These are phyloP conservation scores for Enteromius afrohamiltoni DNA, from an alignment of 2,797 vertebrate species.

Conservation along the genomic window DNA sequence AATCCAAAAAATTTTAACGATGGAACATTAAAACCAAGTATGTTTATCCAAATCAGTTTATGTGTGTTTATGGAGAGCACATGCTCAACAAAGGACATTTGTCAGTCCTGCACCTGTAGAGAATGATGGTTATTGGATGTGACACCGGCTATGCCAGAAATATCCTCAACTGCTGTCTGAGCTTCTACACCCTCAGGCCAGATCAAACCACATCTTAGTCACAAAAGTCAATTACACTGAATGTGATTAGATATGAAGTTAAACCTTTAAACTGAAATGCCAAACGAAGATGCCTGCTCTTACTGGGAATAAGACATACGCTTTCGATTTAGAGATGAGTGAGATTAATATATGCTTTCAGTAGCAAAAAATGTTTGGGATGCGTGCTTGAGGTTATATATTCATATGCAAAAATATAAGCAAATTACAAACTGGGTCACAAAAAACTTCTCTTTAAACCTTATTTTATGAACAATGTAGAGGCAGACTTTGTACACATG, in stretches of 20 bases:
- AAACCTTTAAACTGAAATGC: constrained; percentile 35
- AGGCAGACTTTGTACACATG: constrained; percentile 28
- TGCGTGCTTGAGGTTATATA: neutral
- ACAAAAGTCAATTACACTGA: constrained; percentile 42
- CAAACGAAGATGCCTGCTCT: constrained; percentile 18
- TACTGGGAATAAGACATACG: neutral
- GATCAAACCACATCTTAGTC: constrained; percentile 41
- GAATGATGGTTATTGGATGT: constrained; percentile 42
- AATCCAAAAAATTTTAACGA: neutral
- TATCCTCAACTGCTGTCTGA: constrained; percentile 47
- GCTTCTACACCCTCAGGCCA: constrained; percentile 30
- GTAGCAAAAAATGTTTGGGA: neutral
- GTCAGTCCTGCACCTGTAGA: constrained; percentile 55
- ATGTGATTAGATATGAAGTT: constrained; percentile 29
- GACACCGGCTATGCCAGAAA: constrained; percentile 46
- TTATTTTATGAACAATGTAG: constrained; percentile 19
- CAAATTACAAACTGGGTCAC: neutral
- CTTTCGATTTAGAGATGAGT: neutral
- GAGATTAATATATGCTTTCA: neutral
- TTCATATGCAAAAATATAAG: neutral
- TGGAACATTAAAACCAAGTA: constrained; percentile 32
- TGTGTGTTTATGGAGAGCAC: constrained; percentile 3
- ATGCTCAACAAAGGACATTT: constrained; percentile 39
- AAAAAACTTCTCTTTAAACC: neutral
- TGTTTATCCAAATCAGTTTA: constrained; percentile 31